Base-by-base conservation (phyloP, 2,888 invertebrate genomes). In the Lypha dubia region DNA sequence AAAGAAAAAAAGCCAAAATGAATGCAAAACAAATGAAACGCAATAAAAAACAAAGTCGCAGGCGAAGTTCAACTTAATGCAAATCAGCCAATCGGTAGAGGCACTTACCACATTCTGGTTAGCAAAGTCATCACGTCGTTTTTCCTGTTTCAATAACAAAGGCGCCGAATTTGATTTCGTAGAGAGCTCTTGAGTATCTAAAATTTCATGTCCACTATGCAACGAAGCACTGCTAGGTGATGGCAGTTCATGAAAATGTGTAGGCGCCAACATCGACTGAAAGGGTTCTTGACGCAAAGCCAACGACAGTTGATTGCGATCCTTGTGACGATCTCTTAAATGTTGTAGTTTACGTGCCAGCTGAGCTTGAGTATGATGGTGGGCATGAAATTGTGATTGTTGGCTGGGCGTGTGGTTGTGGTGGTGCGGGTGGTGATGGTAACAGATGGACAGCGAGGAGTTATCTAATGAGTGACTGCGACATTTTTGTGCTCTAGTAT, bases 101-200 rank as follows among this genome's bases (percentile, higher is more conserved):
- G n/a, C 56, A 90, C 91, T 89, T 86, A 92, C 92, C 91, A 91
- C 90, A 79, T 92, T 90, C 87, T 91, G 92, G 77, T 89, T 90
- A 79, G 90, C 89, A 86, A 91, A 92, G 82, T 92, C 92, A 86
- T 92, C 92, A 63, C 87, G 88, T 84, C 88, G 88, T 84, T 88
- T 89, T 68, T 91, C 91, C 85, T 91, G 92, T 87, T 92, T 92
- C 80, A 92, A 88, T 86, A 92, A 88, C 87, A 92, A 86, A 79
- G 92, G 92, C 46, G 92, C 92, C 83, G 92, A 92, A 88, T 90
- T 92, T 63, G 92, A 92, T 86, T 92, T 92, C 60, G 91, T 91
- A 62, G 91, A 91, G 79, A 92, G 88, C 86, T 92, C 92, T 87
- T 92, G 92, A 63, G 91, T 89, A 87, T 89, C 90, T 32, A 91